phyloP scores from a whole-genome alignment of 2,888 invertebrate species.

The Lasioglossum oenotherae region DNA sequence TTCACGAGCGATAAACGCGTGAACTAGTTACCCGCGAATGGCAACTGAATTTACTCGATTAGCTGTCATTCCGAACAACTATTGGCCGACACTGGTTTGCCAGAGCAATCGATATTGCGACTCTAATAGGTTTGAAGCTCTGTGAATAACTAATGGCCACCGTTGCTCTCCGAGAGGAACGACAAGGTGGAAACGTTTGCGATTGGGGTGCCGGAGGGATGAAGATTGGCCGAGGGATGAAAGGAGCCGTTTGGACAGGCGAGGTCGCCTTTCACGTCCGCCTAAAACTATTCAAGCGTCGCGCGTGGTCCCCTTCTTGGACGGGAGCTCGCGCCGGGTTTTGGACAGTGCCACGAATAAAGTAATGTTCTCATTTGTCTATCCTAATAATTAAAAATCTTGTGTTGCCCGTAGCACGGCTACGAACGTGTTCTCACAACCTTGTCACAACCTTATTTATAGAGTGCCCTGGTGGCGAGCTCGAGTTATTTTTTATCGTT shows the following conservation, averaged over 20 bases:
- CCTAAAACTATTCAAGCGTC: slow-evolving; percentile 48
- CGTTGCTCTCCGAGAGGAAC: neutral
- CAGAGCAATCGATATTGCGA: neutral
- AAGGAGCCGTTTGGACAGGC: slow-evolving; percentile 22
- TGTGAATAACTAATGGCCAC: neutral
- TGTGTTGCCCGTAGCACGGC: slow-evolving; percentile 80
- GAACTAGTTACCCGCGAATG: too few relatives aligned
- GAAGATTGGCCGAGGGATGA: neutral
- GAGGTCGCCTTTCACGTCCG: slow-evolving; percentile 42
- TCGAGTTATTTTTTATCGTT: slow-evolving; percentile 60
- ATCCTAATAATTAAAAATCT: slow-evolving; percentile 77
- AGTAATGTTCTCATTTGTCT: slow-evolving; percentile 60
- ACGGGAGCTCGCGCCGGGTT: slow-evolving; percentile 57
- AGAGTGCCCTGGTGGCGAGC: slow-evolving; percentile 78
- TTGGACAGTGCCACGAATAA: slow-evolving; percentile 62
- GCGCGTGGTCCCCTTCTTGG: slow-evolving; percentile 50
- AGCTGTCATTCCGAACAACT: neutral
- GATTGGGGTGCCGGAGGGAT: neutral
- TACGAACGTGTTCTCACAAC: slow-evolving; percentile 83
- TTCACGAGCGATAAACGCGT: neutral
- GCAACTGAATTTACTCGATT: neutral
- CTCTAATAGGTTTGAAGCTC: neutral
- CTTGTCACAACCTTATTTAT: slow-evolving; percentile 84
- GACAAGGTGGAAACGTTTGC: neutral
- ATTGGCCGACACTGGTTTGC: neutral